phyloP scores from a whole-genome alignment of 1,140 invertebrate genomes.

The Polypedilum vanderplanki region DNA sequence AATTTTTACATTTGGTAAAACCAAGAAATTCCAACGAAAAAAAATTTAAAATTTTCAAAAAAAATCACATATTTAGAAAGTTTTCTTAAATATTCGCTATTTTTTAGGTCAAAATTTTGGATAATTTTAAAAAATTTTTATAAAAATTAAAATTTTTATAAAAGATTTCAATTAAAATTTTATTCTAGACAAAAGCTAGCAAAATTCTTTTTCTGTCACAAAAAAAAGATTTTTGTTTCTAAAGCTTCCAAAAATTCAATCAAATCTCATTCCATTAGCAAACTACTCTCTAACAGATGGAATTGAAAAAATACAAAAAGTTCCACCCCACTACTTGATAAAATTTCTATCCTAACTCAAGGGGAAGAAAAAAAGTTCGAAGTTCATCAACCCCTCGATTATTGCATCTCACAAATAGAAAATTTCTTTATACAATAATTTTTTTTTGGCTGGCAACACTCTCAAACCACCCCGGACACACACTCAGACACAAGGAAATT shows the following conservation, averaged over 20 bases:
- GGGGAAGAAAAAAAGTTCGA: neutral
- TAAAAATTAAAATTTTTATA: too few species aligned
- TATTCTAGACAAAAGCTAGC: too few species aligned
- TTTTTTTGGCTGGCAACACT: neutral
- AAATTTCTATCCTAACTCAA: neutral
- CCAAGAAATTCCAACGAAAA: too few species aligned
- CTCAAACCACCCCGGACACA: neutral
- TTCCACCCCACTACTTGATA: neutral
- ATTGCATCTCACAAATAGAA: neutral
- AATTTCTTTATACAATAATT: neutral
- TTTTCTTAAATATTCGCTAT: too few species aligned
- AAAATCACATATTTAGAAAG: too few species aligned
- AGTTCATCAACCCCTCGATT: conserved; percentile 2
- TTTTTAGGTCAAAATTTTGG: too few species aligned
- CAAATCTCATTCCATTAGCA: neutral
- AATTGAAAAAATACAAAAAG: neutral
- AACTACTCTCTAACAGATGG: neutral
- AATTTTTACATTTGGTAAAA: too few species aligned
- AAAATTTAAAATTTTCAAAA: too few species aligned
- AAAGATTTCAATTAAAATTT: too few species aligned
- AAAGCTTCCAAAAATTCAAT: neutral
- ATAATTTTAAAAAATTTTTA: too few species aligned
- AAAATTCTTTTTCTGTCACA: too few species aligned
- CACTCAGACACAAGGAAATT: conserved; percentile 17
- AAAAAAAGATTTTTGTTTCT: neutral